Conservation (phyloP, 2,888 invertebrate species). For the Cantharis lateralis region DNA sequence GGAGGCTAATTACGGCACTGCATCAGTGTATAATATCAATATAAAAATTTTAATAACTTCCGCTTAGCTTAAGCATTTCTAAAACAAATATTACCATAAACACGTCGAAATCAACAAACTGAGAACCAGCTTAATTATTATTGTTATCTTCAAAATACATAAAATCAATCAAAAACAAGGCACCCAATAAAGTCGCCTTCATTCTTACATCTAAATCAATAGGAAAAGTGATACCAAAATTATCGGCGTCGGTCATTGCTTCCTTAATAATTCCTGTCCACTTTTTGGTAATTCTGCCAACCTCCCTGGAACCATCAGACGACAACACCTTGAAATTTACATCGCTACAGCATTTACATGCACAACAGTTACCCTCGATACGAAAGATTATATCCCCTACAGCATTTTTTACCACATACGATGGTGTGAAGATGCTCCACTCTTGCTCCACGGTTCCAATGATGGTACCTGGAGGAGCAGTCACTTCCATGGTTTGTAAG, state of each 20-base stretch:
- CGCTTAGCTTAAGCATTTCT: neutral
- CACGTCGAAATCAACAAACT: neutral
- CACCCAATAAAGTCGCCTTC: constrained; percentile 74
- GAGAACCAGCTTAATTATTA: neutral
- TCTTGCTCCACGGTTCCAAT: constrained; percentile 70
- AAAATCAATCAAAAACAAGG: constrained; percentile 68
- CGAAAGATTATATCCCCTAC: constrained; percentile 71
- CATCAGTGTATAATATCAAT: neutral
- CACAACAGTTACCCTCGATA: constrained; percentile 82
- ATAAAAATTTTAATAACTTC: neutral
- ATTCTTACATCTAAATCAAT: constrained; percentile 79
- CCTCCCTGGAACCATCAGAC: constrained; percentile 66
- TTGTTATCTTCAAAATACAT: constrained; percentile 25
- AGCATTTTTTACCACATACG: constrained; percentile 70
- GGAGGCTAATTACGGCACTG: no score
- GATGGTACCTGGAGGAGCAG: constrained; percentile 67
- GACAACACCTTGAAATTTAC: constrained; percentile 78
- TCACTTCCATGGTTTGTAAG: constrained; percentile 71
- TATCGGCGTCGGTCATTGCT: constrained; percentile 78
- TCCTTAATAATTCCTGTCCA: constrained; percentile 81
- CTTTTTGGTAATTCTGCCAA: constrained; percentile 82
- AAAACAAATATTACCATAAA: neutral
- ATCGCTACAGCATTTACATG: constrained; percentile 73
- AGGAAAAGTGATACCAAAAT: constrained; percentile 80
- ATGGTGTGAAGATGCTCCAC: constrained; percentile 70